These are phyloP conservation scores for Trachelipus rathkii DNA, from an alignment of 1,140 invertebrate species.

Conservation along the genomic window DNA sequence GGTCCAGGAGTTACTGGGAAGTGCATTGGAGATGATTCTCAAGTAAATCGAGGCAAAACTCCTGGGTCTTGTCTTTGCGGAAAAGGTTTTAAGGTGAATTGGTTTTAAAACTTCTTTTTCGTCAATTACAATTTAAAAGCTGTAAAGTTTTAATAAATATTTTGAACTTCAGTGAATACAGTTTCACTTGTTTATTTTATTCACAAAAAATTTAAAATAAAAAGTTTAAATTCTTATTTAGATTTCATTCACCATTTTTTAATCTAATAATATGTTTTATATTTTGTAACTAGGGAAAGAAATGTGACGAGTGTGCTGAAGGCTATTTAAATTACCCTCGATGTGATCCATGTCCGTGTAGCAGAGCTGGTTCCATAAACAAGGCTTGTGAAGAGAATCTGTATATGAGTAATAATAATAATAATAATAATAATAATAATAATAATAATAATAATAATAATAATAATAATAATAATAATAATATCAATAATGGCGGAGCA, in stretches of 20 bases:
- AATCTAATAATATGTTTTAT: not conserved
- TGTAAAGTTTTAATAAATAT: no score
- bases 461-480: no score
- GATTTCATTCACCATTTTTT: no score
- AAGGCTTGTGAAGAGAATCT: constrained; percentile 73
- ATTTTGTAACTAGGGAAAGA: constrained; percentile 55
- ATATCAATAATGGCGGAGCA: no score
- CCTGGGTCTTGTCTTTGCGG: constrained; percentile 77
- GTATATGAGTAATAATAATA: constrained; percentile 62
- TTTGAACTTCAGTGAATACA: no score
- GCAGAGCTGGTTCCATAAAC: constrained; percentile 63
- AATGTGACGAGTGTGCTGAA: constrained; percentile 77
- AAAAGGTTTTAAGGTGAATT: constrained; percentile 63
- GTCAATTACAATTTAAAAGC: no score
- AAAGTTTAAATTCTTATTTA: no score
- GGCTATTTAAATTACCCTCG: constrained; percentile 75
- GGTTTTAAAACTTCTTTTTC: no score
- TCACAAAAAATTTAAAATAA: not conserved
- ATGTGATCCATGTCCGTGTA: constrained; percentile 77
- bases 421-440: not conserved
- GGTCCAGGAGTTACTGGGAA: constrained; percentile 67
- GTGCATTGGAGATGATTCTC: constrained; percentile 52
- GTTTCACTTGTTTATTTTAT: not conserved
- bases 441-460: no score
- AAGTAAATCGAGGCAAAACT: constrained; percentile 40